Conservation (phyloP, 2,113 vertebrate genomes). For the Aptenodytes patagonicus region DNA sequence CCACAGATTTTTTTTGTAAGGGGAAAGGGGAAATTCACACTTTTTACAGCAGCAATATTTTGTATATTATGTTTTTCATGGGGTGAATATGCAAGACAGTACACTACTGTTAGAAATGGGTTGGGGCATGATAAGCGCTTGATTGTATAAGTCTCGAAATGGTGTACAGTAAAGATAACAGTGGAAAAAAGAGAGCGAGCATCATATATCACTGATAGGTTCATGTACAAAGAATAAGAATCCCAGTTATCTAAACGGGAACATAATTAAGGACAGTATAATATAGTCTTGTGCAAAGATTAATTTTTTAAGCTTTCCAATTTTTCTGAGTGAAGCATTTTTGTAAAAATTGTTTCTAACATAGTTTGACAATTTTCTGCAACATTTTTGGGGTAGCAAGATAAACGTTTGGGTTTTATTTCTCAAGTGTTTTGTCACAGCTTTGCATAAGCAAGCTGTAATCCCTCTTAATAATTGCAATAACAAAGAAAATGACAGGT, state of each 20-base stretch:
- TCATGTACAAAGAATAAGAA: constrained; percentile 30
- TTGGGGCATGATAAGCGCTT: constrained; percentile 40
- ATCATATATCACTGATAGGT: constrained; percentile 9
- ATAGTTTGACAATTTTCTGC: constrained; percentile 64
- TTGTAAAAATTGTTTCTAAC: constrained; percentile 77
- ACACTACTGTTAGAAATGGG: constrained; percentile 68
- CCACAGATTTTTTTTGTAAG: constrained; percentile 80
- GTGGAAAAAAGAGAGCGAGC: constrained; percentile 49
- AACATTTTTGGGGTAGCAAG: constrained; percentile 56
- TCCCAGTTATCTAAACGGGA: constrained; percentile 59
- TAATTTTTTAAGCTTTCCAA: constrained; percentile 69
- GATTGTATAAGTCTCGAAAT: constrained; percentile 44
- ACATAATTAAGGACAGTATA: constrained; percentile 58
- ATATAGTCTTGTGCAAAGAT: constrained; percentile 64
- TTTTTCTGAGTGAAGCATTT: constrained; percentile 73
- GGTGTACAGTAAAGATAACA: constrained; percentile 54
- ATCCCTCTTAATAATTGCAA: constrained; percentile 79
- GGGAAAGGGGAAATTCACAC: constrained; percentile 78
- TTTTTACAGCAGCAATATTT: constrained; percentile 84
- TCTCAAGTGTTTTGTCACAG: constrained; percentile 65
- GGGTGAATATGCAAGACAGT: constrained; percentile 74
- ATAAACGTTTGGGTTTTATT: constrained; percentile 47
- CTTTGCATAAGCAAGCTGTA: constrained; percentile 61
- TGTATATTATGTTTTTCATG: constrained; percentile 81
- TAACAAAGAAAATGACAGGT: constrained; percentile 78